These are phyloP conservation scores for Cercocebus atys DNA, from an alignment of 2,113 vertebrate genomes.

Conservation along the genomic window DNA sequence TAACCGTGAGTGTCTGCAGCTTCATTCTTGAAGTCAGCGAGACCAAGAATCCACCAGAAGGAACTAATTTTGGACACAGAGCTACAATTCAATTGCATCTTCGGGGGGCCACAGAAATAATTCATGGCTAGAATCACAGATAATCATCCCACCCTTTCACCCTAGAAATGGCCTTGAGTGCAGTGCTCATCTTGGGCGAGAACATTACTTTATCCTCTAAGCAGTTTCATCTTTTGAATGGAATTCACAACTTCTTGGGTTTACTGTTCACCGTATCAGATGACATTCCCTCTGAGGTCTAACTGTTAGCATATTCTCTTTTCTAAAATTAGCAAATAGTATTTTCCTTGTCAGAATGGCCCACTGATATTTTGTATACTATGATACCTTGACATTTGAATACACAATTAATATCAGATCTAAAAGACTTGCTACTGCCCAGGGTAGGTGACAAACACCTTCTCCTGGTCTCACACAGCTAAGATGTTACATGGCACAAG, in stretches of 20 bases:
- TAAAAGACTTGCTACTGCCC: not conserved
- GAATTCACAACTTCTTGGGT: conserved; percentile 43
- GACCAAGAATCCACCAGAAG: no score
- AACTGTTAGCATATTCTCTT: not conserved
- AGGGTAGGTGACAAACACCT: not conserved
- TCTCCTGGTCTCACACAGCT: not conserved
- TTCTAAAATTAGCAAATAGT: not conserved
- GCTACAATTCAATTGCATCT: conserved; percentile 27
- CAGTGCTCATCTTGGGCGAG: conserved; percentile 25
- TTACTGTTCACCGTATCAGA: not conserved
- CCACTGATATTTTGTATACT: not conserved
- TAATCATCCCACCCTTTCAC: conserved; percentile 1
- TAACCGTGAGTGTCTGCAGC: no score
- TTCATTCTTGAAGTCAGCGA: no score
- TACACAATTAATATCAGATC: not conserved
- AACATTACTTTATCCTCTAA: conserved; percentile 51
- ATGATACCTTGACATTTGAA: not conserved
- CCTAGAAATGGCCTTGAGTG: conserved; percentile 23
- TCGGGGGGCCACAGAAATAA: not conserved
- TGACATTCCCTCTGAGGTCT: not conserved
- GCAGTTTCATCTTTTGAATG: conserved; percentile 17
- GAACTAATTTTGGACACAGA: no score
- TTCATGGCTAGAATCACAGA: conserved; percentile 5
- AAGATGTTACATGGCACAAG: not conserved
- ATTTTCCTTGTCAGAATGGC: not conserved